Evolutionary conservation across 2,113 vertebrate species (phyloP).

Genomic region (Aphyosemion australe): DNA sequence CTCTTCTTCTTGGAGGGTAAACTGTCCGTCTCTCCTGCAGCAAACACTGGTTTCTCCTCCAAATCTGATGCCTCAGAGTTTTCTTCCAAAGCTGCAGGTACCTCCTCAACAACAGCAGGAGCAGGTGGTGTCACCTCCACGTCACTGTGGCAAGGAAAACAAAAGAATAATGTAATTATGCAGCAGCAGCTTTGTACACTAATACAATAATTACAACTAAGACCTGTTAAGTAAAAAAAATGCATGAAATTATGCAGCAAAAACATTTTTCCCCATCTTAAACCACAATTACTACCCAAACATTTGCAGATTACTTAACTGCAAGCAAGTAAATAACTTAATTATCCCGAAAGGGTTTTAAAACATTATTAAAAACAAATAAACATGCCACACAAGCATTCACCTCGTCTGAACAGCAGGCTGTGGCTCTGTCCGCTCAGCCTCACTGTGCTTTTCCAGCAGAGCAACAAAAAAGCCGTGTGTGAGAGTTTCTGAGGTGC

Average conservation of each 20-base stretch:
- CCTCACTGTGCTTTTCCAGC: conserved; percentile 75
- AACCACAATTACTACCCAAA: no score
- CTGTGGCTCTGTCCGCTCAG: conserved; percentile 8
- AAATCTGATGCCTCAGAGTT: conserved; percentile 39
- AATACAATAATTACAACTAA: background rate
- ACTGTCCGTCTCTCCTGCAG: conserved; percentile 1
- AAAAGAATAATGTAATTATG: background rate
- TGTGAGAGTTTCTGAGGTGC: conserved; percentile 80
- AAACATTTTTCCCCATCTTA: no score
- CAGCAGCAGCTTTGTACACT: background rate
- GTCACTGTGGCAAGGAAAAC: conserved; percentile 30
- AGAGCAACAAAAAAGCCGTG: conserved; percentile 92
- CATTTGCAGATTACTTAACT: background rate
- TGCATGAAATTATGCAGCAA: no score
- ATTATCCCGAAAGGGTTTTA: background rate
- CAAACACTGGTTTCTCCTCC: conserved; percentile 8
- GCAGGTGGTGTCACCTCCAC: background rate
- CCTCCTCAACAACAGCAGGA: conserved; percentile 7
- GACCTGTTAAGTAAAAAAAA: no score
- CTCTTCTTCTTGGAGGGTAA: conserved; percentile 35
- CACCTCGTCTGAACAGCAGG: conserved; percentile 39
- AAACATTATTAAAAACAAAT: background rate
- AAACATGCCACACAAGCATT: background rate
- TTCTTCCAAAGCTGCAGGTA: conserved; percentile 20
- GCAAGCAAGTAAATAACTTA: no score